phyloP scores from a whole-genome alignment of 2,888 invertebrate species.

The Drosophila melanosoma region DNA sequence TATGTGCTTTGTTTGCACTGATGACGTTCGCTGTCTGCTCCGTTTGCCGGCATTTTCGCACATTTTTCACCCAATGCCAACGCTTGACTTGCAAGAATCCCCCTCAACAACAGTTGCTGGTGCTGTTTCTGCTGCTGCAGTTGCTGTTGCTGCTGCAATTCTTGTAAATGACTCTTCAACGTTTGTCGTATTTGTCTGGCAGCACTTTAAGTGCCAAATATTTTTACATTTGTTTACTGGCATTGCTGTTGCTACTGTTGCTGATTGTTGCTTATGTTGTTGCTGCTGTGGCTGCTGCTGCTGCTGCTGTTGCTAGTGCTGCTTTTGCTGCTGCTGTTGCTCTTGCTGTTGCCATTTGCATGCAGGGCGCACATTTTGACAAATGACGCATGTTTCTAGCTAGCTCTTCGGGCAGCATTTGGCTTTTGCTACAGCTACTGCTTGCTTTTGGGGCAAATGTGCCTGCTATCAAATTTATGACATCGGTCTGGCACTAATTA shows the following conservation, averaged over 20 bases:
- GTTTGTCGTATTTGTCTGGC: constrained; percentile 79
- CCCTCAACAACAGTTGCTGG: constrained; percentile 25
- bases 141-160: constrained; percentile 57
- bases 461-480: constrained; percentile 65
- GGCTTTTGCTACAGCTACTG: background rate
- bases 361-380: constrained; percentile 49
- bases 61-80: constrained; percentile 64
- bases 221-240: constrained; percentile 74
- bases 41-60: constrained; percentile 61
- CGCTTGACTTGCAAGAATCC: constrained; percentile 44
- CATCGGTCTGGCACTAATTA: constrained; percentile 55
- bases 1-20: constrained; percentile 62
- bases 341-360: constrained; percentile 40
- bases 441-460: constrained; percentile 29
- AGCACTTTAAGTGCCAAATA: constrained; percentile 79
- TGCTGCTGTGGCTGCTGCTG: constrained; percentile 19
- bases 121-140: constrained; percentile 22
- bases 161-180: constrained; percentile 77
- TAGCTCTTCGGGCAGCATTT: constrained; percentile 15
- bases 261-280: constrained; percentile 12
- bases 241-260: constrained; percentile 25
- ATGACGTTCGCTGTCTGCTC: constrained; percentile 70
- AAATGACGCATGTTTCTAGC: constrained; percentile 47
- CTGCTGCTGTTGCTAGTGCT: constrained; percentile 19
- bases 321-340: constrained; percentile 14